These are phyloP conservation scores for Macrobrachium rosenbergii DNA, from an alignment of 1,140 invertebrate species.

Conservation along the genomic window DNA sequence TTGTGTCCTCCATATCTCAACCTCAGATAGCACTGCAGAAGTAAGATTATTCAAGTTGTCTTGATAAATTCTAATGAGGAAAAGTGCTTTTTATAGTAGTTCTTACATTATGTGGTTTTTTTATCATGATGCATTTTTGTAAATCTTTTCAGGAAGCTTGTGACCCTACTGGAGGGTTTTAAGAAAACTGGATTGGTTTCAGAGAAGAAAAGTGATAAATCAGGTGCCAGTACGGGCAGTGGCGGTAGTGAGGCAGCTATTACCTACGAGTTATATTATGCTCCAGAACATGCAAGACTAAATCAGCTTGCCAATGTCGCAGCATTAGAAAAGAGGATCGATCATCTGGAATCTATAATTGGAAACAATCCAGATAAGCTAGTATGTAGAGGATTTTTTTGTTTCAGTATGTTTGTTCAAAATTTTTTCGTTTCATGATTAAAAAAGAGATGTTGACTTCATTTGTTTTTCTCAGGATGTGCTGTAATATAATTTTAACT, in stretches of 20 bases:
- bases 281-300: slow-evolving; percentile 78
- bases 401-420: background rate
- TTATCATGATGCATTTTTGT: background rate
- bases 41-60: slow-evolving; percentile 69
- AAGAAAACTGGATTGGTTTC: slow-evolving; percentile 54
- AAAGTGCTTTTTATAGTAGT: background rate
- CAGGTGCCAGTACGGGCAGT: slow-evolving; percentile 51
- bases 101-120: background rate
- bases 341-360: slow-evolving; percentile 81
- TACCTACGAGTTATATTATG: slow-evolving; percentile 76
- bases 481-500: no score
- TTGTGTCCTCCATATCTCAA: slow-evolving; percentile 74
- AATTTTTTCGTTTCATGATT: background rate
- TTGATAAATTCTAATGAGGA: slow-evolving; percentile 29
- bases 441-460: background rate
- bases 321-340: slow-evolving; percentile 80
- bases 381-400: slow-evolving; percentile 66
- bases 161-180: slow-evolving; percentile 60
- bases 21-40: slow-evolving; percentile 76
- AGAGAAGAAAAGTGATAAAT: slow-evolving; percentile 37
- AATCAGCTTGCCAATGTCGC: slow-evolving; percentile 80
- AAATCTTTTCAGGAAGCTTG: slow-evolving; percentile 69
- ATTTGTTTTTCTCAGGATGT: no score
- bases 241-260: slow-evolving; percentile 68
- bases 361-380: slow-evolving; percentile 77